Base-by-base conservation (phyloP, 2,797 vertebrate species). In the Acomys russatus region DNA sequence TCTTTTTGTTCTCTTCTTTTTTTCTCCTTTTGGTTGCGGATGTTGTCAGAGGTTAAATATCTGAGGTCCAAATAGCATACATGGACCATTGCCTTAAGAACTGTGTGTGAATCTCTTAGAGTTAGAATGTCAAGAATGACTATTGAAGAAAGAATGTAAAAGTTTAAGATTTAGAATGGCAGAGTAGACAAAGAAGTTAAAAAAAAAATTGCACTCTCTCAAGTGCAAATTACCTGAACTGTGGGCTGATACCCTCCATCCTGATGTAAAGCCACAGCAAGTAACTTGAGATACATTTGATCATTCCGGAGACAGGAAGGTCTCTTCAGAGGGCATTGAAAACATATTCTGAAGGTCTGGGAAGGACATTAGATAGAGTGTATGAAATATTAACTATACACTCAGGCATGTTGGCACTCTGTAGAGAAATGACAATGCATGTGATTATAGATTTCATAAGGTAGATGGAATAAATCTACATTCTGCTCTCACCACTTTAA, bases 381-480 rank as follows among this genome's bases (percentile, higher is more conserved):
- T 80, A 96, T 94, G n/a, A 96, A 95, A 96, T 96, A 97, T 94
- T 96, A 96, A 95, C 88, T 84, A 64, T 83, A 54, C 44, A 83
- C 84, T 89, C 51, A 94, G 59, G 23, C 73, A 51, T 44, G 63
- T 66, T 61, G 77, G 64, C 94, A 56, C 68, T 64, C 18, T 80
- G 9, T 30, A n/a, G 49, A 94, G 49, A 98, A 94, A n/a, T 61
- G n/a, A 25, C 6, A 90, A 78, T 77, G 17, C 54, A 77, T 91
- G 91, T 96, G 49, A 49, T 49, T 82, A 25, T 91, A 30, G 49
- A 92, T 92, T 95, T 93, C 56, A 85, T 74, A 73, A 93, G 93
- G 71, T 49, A 4, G 20, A 83, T 76, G n/a, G 59, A 91, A 7
- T 90, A 92, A 91, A 77, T 73, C 54, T 2, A 20, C 71, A 66